Conservation (phyloP, 2,888 invertebrate species). For the Candidula unifasciata region DNA sequence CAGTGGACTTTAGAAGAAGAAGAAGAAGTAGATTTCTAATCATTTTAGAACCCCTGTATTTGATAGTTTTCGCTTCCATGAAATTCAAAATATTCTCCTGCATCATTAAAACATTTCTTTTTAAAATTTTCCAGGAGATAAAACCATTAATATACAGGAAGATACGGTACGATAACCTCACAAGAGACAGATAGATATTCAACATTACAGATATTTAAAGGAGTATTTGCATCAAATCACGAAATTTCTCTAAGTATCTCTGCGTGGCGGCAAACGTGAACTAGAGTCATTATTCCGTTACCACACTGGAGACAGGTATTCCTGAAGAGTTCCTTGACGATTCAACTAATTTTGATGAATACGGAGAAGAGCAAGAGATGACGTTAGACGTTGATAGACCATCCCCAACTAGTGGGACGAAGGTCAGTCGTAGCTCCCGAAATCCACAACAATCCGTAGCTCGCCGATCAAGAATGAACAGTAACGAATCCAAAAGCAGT, state of each 20-base stretch:
- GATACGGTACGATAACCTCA: no score
- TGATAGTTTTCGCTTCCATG: no score
- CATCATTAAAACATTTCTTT: no score
- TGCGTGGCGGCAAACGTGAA: background rate
- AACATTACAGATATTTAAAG: no score
- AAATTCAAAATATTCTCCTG: no score
- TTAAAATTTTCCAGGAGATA: no score
- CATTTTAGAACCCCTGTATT: no score
- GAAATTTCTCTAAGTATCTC: background rate
- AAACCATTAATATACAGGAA: no score
- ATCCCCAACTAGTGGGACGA: background rate
- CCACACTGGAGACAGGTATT: constrained; percentile 21
- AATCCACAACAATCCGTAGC: background rate
- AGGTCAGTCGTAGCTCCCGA: background rate
- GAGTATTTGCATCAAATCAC: background rate
- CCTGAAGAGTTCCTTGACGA: constrained; percentile 39
- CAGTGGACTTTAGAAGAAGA: no score
- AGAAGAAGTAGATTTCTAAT: no score
- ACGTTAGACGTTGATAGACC: constrained; percentile 1
- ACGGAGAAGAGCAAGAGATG: constrained; percentile 29
- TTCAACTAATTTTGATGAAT: background rate
- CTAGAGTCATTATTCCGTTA: background rate
- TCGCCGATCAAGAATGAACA: constrained; percentile 24
- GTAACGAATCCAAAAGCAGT: constrained; percentile 40
- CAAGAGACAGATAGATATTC: no score